phyloP scores from a whole-genome alignment of 92 coral and sea anemone genomes.

The Umimayanthus kanabou region DNA sequence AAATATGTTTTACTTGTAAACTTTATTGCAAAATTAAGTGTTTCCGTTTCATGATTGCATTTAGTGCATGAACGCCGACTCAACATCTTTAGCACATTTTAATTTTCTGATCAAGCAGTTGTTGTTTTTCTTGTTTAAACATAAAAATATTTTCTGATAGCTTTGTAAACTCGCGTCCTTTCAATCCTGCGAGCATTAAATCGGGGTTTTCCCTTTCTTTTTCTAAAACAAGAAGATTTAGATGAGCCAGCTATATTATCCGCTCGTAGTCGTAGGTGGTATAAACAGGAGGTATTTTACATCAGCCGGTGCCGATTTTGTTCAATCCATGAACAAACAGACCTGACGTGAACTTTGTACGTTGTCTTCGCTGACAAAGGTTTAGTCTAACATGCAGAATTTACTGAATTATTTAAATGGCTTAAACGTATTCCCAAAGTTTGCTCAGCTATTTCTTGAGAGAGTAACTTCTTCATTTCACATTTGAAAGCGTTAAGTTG shows the following conservation, averaged over 20 bases:
- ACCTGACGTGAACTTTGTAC: not conserved
- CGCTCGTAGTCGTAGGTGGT: not conserved
- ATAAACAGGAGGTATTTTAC: not conserved
- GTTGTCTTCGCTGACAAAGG: not conserved
- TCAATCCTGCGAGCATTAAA: not conserved
- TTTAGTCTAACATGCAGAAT: not conserved
- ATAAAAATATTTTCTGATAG: not conserved
- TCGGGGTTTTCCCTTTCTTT: not conserved
- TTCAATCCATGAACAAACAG: not conserved
- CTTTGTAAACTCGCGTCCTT: not conserved
- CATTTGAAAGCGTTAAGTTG: not conserved
- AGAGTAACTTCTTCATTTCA: not conserved
- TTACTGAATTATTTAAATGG: not conserved
- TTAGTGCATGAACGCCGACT: not conserved
- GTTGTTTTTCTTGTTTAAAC: not conserved
- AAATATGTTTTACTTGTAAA: too few species aligned
- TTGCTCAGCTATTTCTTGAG: not conserved
- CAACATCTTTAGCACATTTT: not conserved
- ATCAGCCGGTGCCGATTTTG: not conserved
- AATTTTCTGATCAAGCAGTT: not conserved
- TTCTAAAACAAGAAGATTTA: not conserved
- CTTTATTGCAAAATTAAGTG: not conserved
- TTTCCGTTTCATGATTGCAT: not conserved
- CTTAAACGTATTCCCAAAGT: not conserved
- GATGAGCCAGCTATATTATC: too few species aligned